Evolutionary conservation across 2,113 vertebrate genomes (phyloP).

Genomic region (Albula glossodonta): DNA sequence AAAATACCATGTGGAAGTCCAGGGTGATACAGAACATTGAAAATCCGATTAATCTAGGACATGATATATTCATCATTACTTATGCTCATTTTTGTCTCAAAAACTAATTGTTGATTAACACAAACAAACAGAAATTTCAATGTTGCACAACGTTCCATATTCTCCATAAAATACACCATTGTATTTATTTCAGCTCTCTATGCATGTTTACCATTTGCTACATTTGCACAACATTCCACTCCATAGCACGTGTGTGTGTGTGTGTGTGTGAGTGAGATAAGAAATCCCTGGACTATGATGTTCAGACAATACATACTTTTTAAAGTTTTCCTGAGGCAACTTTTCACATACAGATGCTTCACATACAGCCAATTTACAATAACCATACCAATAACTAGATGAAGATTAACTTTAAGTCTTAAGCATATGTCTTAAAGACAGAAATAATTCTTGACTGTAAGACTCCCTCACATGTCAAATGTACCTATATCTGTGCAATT

Average conservation of each 20-base stretch:
- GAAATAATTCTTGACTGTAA: no score
- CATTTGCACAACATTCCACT: neutral
- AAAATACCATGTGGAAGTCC: neutral
- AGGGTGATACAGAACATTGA: neutral
- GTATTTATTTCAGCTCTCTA: neutral
- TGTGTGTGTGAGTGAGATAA: neutral
- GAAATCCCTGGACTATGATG: neutral
- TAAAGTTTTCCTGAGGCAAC: neutral
- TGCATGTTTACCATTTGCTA: neutral
- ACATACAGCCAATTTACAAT: neutral
- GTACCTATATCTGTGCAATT: no score
- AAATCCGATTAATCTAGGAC: neutral
- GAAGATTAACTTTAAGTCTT: no score
- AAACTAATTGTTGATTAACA: neutral
- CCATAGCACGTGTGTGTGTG: no score
- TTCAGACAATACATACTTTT: neutral
- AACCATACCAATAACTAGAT: neutral
- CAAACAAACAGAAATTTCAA: neutral
- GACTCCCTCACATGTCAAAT: no score
- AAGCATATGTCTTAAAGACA: no score
- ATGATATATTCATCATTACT: neutral
- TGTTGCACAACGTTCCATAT: neutral
- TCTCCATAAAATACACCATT: neutral
- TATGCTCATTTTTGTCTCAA: neutral
- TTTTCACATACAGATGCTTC: neutral